These are phyloP conservation scores for Corythaeola cristata DNA, from an alignment of 2,113 vertebrate species.

Conservation along the genomic window DNA sequence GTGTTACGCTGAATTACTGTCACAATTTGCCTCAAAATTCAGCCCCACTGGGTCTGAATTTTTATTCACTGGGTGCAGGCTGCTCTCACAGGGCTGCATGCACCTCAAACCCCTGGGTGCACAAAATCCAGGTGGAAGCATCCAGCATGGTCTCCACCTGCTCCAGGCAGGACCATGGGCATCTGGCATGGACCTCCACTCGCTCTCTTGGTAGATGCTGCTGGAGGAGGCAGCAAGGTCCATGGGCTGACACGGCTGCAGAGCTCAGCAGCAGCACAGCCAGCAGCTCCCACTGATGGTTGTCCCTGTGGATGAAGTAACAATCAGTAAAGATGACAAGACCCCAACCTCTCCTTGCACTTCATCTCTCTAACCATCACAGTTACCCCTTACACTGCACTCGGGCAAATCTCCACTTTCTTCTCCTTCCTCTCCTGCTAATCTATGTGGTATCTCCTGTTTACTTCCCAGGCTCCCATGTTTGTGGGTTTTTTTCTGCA, in stretches of 20 bases:
- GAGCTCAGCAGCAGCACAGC: not conserved
- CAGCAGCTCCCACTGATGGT: not conserved
- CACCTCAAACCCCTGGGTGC: not conserved
- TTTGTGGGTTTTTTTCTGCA: not conserved
- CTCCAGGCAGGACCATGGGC: not conserved
- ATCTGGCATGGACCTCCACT: fast-evolving
- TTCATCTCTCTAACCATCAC: not conserved
- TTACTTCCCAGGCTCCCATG: not conserved
- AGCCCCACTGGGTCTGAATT: not conserved
- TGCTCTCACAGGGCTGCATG: not conserved
- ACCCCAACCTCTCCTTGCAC: not conserved
- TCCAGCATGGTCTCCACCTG: not conserved
- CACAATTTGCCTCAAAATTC: not conserved
- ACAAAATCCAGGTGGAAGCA: not conserved
- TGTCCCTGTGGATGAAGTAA: not conserved
- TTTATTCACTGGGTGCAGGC: not conserved
- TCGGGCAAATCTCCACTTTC: not conserved
- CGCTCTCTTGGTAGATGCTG: not conserved
- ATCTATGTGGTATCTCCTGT: not conserved
- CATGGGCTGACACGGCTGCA: fast-evolving
- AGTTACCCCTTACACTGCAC: too few species aligned
- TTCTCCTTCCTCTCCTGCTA: not conserved
- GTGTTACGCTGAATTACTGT: not conserved
- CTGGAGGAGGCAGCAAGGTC: not conserved
- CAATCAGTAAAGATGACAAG: not conserved